Evolutionary conservation across 2,113 vertebrate species (phyloP).

Genomic region (Hiodon tergisus): DNA sequence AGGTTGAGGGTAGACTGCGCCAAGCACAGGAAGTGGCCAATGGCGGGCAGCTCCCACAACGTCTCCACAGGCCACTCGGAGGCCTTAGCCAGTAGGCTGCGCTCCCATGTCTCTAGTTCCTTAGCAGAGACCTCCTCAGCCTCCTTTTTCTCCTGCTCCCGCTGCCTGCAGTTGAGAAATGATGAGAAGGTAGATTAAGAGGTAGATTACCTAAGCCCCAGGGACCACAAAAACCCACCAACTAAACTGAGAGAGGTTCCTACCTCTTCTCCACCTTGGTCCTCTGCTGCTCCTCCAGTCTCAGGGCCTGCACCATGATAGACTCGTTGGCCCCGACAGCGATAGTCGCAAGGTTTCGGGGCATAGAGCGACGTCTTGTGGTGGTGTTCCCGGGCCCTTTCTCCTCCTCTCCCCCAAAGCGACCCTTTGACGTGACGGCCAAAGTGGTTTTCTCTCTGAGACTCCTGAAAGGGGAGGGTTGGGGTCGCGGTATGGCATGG

Average conservation of each 20-base stretch:
- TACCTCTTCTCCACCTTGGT: constrained; percentile 93
- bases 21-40: constrained; percentile 96
- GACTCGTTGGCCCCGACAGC: constrained; percentile 81
- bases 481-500: too few species aligned
- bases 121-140: constrained; percentile 90
- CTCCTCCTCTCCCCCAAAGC: constrained; percentile 80
- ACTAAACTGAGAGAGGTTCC: constrained; percentile 18
- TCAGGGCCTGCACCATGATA: constrained; percentile 85
- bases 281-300: constrained; percentile 86
- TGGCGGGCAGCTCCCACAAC: constrained; percentile 95
- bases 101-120: constrained; percentile 94
- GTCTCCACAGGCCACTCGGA: constrained; percentile 74
- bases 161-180: constrained; percentile 63
- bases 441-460: constrained; percentile 88
- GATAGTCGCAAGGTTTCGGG: constrained; percentile 75
- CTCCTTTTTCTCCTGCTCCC: constrained; percentile 90
- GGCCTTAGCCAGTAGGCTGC: constrained; percentile 75
- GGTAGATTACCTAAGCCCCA: neutral
- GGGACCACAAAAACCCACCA: neutral
- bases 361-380: constrained; percentile 75
- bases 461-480: constrained; percentile 60
- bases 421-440: constrained; percentile 81
- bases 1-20: constrained; percentile 90
- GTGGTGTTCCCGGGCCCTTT: constrained; percentile 67
- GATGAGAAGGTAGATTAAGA: neutral